Percentiles rank a stretch among this genome's conserved stretches.
phyloP scores from a whole-genome alignment of 2,888 invertebrate genomes.

The Aphrophora alni region DNA sequence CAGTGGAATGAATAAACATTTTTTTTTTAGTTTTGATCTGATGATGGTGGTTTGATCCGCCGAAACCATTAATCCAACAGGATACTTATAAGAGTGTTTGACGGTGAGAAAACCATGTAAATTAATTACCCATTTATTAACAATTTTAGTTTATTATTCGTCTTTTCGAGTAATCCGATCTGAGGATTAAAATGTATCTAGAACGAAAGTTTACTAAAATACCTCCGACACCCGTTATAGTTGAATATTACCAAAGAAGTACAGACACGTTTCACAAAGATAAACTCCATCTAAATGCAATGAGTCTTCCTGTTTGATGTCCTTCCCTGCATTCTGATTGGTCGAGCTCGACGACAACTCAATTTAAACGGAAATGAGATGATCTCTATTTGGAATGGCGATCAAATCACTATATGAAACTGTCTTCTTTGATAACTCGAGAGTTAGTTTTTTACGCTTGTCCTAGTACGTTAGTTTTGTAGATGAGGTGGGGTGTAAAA shows the following conservation, averaged over 20 bases:
- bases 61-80: no score
- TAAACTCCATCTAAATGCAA: not conserved
- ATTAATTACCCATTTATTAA: no score
- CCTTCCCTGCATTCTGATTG: not conserved
- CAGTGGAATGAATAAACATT: no score
- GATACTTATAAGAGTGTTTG: no score
- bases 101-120: no score
- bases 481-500: not conserved
- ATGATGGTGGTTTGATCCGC: no score
- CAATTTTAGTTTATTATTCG: no score
- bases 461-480: not conserved
- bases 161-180: no score
- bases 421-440: not conserved
- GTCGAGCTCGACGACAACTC: not conserved
- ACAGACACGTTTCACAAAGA: not conserved
- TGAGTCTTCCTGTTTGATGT: slow-evolving; percentile 1
- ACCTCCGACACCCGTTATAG: not conserved
- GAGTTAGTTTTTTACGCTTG: not conserved
- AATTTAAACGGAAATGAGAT: slow-evolving; percentile 9
- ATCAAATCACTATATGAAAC: not conserved
- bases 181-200: no score
- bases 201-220: no score
- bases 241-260: not conserved
- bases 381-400: not conserved
- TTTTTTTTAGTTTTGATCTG: no score